Percentiles rank a stretch among this genome's conserved stretches.
These are phyloP conservation scores for Apoda limacodes DNA, from an alignment of 2,888 invertebrate genomes.

Conservation along the genomic window DNA sequence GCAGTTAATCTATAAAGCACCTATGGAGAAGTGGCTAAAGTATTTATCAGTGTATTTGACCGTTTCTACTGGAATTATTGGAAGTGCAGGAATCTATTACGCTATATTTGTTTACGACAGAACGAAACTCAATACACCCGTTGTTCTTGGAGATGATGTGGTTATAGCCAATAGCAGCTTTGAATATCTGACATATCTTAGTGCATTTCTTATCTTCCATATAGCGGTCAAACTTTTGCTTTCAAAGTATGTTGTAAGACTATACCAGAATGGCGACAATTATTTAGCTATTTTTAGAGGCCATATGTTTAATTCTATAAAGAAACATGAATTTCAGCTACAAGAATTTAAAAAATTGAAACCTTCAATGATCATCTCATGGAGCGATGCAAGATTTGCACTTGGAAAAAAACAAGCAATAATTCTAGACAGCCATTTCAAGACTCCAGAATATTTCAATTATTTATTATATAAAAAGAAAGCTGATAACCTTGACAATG, in stretches of 20 bases:
- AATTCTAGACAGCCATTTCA: conserved; percentile 49
- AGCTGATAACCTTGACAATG: conserved; percentile 1
- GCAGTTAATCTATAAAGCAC: conserved; percentile 57
- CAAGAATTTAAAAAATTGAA: conserved; percentile 46
- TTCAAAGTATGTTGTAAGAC: conserved; percentile 48
- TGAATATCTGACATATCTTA: conserved; percentile 45
- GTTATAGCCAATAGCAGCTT: conserved; percentile 46
- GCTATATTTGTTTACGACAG: conserved; percentile 35
- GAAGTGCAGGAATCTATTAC: conserved; percentile 36
- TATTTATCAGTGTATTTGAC: conserved; percentile 40
- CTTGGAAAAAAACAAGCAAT: conserved; percentile 52
- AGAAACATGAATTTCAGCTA: conserved; percentile 43
- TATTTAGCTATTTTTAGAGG: conserved; percentile 53
- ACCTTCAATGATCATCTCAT: conserved; percentile 39
- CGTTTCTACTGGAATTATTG: conserved; percentile 33
- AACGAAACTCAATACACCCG: conserved; percentile 35
- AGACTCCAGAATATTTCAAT: conserved; percentile 52
- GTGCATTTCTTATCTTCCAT: conserved; percentile 43
- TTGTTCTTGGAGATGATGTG: conserved; percentile 39
- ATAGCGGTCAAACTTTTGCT: conserved; percentile 41
- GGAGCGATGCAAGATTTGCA: conserved; percentile 50
- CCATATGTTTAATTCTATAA: conserved; percentile 35
- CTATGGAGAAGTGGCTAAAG: conserved; percentile 44
- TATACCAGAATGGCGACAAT: conserved; percentile 55
- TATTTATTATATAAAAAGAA: conserved; percentile 38